A percentile compares a stretch with the other conserved stretches of the same genome.
These are phyloP conservation scores for Liparis tanakae DNA, from an alignment of 2,797 vertebrate species.

Conservation along the genomic window DNA sequence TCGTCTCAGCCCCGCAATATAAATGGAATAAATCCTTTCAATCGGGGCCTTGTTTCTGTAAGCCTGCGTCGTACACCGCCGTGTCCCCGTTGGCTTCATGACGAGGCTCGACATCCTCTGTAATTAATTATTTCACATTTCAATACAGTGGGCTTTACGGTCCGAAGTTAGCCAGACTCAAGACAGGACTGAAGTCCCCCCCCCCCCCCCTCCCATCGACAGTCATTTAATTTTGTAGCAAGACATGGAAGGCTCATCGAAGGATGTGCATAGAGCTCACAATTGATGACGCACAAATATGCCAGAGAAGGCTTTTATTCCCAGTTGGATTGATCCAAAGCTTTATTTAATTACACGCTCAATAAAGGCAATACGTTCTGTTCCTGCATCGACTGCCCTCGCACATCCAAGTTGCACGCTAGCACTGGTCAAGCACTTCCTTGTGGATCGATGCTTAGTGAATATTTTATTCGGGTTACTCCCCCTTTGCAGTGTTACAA, in stretches of 20 bases:
- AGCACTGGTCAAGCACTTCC: not conserved
- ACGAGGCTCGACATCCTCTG: constrained; percentile 35
- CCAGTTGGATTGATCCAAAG: constrained; percentile 50
- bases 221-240: constrained; percentile 35
- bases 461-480: not conserved
- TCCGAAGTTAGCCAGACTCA: constrained; percentile 34
- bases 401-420: constrained; percentile 12
- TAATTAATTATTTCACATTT: constrained; percentile 47
- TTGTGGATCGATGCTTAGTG: not conserved
- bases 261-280: constrained; percentile 45
- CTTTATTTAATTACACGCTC: constrained; percentile 53
- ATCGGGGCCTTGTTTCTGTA: constrained; percentile 23
- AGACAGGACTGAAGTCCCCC: constrained; percentile 32
- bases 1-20: not conserved
- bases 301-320: constrained; percentile 49
- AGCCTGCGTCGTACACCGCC: constrained; percentile 21
- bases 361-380: constrained; percentile 32
- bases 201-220: constrained; percentile 19
- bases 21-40: constrained; percentile 21
- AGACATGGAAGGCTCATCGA: constrained; percentile 29
- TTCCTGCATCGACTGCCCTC: constrained; percentile 12
- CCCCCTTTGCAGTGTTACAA: not conserved
- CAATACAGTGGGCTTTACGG: constrained; percentile 37
- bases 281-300: constrained; percentile 44
- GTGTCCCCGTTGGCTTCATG: constrained; percentile 36